Percentiles rank a stretch among this genome's conserved stretches.
phyloP scores from a whole-genome alignment of 23 tunicate genomes.

The Oikopleura albicans region DNA sequence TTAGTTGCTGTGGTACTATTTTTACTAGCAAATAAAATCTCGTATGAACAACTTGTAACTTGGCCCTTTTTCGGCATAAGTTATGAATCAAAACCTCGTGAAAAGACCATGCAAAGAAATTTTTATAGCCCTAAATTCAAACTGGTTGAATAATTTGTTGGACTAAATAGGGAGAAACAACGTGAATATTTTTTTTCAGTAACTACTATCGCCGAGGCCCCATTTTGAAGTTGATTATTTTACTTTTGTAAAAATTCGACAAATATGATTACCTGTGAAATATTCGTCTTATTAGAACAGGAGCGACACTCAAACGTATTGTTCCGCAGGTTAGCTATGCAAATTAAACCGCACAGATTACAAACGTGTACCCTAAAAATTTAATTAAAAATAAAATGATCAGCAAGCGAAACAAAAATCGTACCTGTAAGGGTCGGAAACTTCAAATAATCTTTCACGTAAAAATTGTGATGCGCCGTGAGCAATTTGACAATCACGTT shows the following conservation, averaged over 20 bases:
- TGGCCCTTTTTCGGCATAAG: too few species aligned
- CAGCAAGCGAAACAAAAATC: background rate
- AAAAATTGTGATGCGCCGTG: constrained; percentile 97
- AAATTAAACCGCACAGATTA: constrained; percentile 83
- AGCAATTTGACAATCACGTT: constrained; percentile 99
- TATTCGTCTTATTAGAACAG: constrained; percentile 86
- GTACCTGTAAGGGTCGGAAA: constrained; percentile 70
- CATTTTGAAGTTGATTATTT: too few species aligned
- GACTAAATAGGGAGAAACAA: too few species aligned
- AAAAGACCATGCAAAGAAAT: too few species aligned
- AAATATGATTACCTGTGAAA: constrained; percentile 44
- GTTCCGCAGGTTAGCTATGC: constrained; percentile 70
- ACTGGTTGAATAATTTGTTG: too few species aligned
- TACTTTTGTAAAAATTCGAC: background rate
- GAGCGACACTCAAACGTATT: constrained; percentile 93
- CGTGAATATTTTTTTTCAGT: too few species aligned
- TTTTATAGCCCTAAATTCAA: too few species aligned
- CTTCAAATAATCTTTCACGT: constrained; percentile 79
- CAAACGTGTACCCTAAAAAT: constrained; percentile 64
- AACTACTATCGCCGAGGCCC: too few species aligned
- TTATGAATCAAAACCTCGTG: too few species aligned
- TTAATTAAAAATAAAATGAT: background rate
- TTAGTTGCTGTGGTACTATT: too few species aligned
- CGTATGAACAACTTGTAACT: too few species aligned
- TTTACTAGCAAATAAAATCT: too few species aligned